Evolutionary conservation across 2,797 vertebrate genomes (phyloP), one percentile per base, ranked within the genome.

Genomic region (Malurus splendens): DNA sequence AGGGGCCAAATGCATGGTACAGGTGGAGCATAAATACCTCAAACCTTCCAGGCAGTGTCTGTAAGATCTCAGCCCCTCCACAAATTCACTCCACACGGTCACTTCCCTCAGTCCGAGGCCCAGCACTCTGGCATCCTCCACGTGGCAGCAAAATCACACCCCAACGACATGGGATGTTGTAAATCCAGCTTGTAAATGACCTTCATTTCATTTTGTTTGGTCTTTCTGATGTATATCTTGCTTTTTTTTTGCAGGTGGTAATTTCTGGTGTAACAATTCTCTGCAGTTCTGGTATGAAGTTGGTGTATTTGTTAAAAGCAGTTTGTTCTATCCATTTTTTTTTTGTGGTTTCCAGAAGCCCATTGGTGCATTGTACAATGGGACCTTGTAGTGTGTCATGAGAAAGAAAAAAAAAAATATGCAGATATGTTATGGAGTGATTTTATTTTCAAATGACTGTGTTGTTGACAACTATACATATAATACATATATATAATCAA

Each of bases 341-440:
- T 94, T 92, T 94, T 96, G 97, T 98, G 97, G 94, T 98, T 98
- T 96, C 96, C 87, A 91, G 92, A 94, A 97, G 91, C 97, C 97
- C 97, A 96, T 97, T 97, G 97, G 97, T 99, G 98, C 98, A 98
- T 96, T 97, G 96, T 98, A 97, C 98, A 98, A 98, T 98, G 97
- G 98, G 97, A 93, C 97, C 96, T 98, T 98, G 97, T 98, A 96
- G 97, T 97, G 97, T 98, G 97, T 98, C 96, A 97, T 97, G 97
- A 98, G 97, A 95, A 96, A 96, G 94, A 96, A 97, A 98, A 98
- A 98, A 98, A 98, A 98, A 98, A 98, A 96, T 95, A 97, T 97
- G 97, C 97, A 98, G 97, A 97, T 97, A 98, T 96, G 89, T 97
- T 97, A 97, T 95, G 94, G 89, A 97, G 95, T 97, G 97, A 86